phyloP scores from a whole-genome alignment of 2,888 invertebrate genomes.

The Xestia rhomboidea region DNA sequence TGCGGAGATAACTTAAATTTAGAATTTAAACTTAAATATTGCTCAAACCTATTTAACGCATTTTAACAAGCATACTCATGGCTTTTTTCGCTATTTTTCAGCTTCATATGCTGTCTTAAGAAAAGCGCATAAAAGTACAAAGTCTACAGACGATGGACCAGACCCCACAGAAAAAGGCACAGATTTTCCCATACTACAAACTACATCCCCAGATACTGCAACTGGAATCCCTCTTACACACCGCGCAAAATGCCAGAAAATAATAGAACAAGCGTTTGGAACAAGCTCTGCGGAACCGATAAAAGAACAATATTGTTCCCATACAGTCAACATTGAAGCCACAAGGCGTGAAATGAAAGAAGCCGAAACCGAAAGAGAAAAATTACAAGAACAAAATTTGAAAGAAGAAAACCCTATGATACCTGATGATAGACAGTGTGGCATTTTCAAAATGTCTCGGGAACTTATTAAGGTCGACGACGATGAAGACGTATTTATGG shows the following conservation, averaged over 20 bases:
- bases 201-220: background rate
- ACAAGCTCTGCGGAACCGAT: background rate
- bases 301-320: conserved; percentile 34
- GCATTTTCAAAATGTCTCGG: conserved; percentile 25
- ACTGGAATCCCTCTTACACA: conserved; percentile 12
- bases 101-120: conserved; percentile 63
- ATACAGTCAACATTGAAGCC: conserved; percentile 32
- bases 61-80: conserved; percentile 63
- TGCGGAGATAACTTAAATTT: conserved; percentile 30
- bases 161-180: background rate
- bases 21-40: background rate
- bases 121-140: conserved; percentile 63
- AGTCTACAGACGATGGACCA: conserved; percentile 48
- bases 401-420: background rate
- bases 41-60: background rate
- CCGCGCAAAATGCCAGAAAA: conserved; percentile 63
- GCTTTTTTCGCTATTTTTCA: conserved; percentile 78
- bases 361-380: conserved; percentile 35
- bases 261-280: conserved; percentile 67
- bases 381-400: background rate
- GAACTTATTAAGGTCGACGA: conserved; percentile 9
- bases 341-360: conserved; percentile 34
- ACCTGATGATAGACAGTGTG: conserved; percentile 34
- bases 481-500: background rate
- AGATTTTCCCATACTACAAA: background rate